phyloP scores from a whole-genome alignment of 2,113 vertebrate species.

The Sclerurus mexicanus region DNA sequence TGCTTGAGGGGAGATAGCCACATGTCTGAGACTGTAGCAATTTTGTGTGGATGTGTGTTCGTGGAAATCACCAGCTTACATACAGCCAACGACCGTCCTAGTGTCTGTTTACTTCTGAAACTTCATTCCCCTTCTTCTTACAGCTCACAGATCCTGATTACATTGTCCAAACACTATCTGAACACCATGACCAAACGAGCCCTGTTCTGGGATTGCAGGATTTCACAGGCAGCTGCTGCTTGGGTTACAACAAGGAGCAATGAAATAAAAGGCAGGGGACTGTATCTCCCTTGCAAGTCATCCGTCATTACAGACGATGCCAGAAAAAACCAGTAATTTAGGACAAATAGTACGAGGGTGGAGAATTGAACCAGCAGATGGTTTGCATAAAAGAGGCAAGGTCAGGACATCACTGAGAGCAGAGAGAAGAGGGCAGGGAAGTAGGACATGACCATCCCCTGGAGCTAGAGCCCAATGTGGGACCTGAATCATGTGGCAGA shows the following conservation, averaged over 20 bases:
- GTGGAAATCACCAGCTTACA: neutral
- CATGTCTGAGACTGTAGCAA: neutral
- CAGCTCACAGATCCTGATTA: neutral
- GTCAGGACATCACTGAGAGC: neutral
- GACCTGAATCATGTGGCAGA: neutral
- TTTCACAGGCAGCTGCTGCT: neutral
- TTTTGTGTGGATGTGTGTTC: neutral
- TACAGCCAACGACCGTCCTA: rapidly evolving
- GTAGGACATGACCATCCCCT: neutral
- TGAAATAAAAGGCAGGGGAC: neutral
- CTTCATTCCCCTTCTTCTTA: neutral
- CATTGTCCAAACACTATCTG: rapidly evolving
- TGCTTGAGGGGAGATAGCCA: neutral
- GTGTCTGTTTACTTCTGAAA: neutral
- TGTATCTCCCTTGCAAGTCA: neutral
- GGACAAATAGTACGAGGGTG: neutral
- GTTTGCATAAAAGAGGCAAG: neutral
- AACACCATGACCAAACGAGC: neutral
- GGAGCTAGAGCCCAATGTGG: rapidly evolving
- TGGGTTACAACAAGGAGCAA: neutral
- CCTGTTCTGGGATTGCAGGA: neutral
- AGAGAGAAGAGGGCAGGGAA: neutral
- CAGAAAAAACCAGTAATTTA: neutral
- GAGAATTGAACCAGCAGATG: neutral
- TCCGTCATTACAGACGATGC: neutral